Evolutionary conservation across 2,113 vertebrate genomes (phyloP), one percentile per base, ranked within the genome.

Genomic region (Andinoacara biseriatus): DNA sequence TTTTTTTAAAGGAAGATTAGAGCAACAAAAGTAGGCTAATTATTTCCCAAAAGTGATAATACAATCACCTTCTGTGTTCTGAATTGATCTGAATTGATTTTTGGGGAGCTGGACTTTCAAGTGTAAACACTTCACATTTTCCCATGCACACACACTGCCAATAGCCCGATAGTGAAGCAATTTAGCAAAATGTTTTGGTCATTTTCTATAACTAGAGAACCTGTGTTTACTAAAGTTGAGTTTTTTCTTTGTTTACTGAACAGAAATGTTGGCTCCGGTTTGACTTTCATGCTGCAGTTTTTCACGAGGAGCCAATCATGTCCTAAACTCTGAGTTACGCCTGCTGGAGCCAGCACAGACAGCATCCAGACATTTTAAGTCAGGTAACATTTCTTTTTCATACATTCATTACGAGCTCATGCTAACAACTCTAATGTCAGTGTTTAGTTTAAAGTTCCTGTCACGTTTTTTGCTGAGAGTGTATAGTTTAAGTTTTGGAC

Each of bases 131-230:
- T 62, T 82, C 17, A 54, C 15, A 85, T 78, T 84, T 87, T 72
- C 49, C 78, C 80, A 85, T 65, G 24, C 57, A 52, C 49, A 15
- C 52, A 65, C 7, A 8, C 59, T 56, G 78, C 86, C 81, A 90
- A 43, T 54, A 83, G 88, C 43, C 57, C 54, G 58, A 61, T 40
- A 86, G 81, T 84, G 58, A 86, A 86, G 84, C 56, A 87, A 83
- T 74, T 86, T 40, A 79, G 46, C 74, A 69, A 54, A 49, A 62
- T 77, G 69, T 57, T 85, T 77, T 83, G 82, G 49, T 91, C 80
- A 80, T 80, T 84, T 56, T 87, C 78, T 82, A 49, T 58, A 82
- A 79, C 38, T 62, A 74, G 29, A 20, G 10, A 33, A 85, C 62
- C 54, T 57, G 49, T 88, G 52, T 91, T 79, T 76, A 83, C 54